phyloP scores from a whole-genome alignment of 1,140 invertebrate genomes.

The Eufriesea mexicana region DNA sequence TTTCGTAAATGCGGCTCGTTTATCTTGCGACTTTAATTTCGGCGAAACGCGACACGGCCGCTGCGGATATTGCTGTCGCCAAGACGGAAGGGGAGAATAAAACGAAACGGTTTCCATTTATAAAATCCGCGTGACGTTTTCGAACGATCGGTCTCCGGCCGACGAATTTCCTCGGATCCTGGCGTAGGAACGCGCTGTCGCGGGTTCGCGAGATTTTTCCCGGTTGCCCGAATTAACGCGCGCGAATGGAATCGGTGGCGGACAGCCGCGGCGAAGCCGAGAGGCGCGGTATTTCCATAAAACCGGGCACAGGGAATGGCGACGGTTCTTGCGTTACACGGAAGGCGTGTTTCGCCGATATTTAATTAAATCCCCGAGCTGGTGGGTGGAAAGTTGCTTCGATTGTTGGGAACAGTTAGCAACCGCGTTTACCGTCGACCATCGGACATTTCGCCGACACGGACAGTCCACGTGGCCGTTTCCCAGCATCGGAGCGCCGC shows the following conservation, averaged over 20 bases:
- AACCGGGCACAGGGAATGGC: constrained; percentile 11
- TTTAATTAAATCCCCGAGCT: constrained; percentile 75
- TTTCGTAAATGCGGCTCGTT: constrained; percentile 43
- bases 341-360: constrained; percentile 64
- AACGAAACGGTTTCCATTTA: constrained; percentile 32
- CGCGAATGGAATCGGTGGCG: background rate
- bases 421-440: constrained; percentile 66
- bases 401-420: constrained; percentile 75
- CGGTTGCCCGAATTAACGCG: too few relatives aligned
- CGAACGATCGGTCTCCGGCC: constrained; percentile 25
- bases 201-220: background rate
- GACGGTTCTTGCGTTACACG: constrained; percentile 34
- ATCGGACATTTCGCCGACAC: constrained; percentile 69
- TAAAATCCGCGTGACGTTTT: constrained; percentile 12
- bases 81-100: constrained; percentile 36
- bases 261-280: too few relatives aligned
- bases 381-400: constrained; percentile 72
- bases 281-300: constrained; percentile 1
- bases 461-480: constrained; percentile 59
- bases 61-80: constrained; percentile 43
- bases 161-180: background rate
- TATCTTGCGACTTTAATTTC: constrained; percentile 51
- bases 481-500: constrained; percentile 44
- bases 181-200: too few relatives aligned
- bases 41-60: constrained; percentile 27